Evolutionary conservation across 2,113 vertebrate species (phyloP), one percentile per base, ranked within the genome.

Genomic region (Spermophilus dauricus): DNA sequence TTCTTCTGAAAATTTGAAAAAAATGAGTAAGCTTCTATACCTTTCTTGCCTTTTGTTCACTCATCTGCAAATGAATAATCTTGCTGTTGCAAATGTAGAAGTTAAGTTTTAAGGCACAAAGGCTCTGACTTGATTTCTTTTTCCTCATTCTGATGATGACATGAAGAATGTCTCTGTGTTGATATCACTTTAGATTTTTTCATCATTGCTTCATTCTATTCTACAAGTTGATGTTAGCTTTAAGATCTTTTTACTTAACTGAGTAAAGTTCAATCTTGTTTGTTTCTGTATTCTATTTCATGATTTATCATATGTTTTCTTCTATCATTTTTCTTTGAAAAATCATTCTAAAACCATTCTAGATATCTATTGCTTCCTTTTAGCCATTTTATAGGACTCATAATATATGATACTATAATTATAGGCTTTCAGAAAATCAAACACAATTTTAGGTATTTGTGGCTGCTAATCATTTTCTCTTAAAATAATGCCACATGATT

Each of bases 301-400:
- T 17, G 73, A 86, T 53, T 37, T 39, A 86, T 51, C 51, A 8
- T 11, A 45, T 73, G 56, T 86, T 93, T 90, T 81, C n/a, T 84
- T 86, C 69, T 83, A 28, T 51, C 34, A 86, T 76, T 96, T 24
- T 58, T 87, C 20, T 93, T 84, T 81, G 12, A 94, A 16, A 90
- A 95, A 89, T 85, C 26, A 80, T 84, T 92, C 22, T 42, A 39
- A 95, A 94, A 75, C 5, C 58, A 61, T 84, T 75, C 69, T 88
- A 10, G 3, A n/a, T 94, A 22, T 13, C 34, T 77, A 61, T 37
- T 73, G 1, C 90, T 58, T 24, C 8, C 26, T 51, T 42, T 61
- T 78, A 67, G 22, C 4, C 22, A 76, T 69, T 86, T 86, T 77
- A 90, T n/a, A 45, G 9, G 17, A 95, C 42, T 89, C 85, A 69